Evolutionary conservation across 2,113 vertebrate genomes (phyloP), one percentile per base, ranked within the genome.

Genomic region (Epinephelus moara): DNA sequence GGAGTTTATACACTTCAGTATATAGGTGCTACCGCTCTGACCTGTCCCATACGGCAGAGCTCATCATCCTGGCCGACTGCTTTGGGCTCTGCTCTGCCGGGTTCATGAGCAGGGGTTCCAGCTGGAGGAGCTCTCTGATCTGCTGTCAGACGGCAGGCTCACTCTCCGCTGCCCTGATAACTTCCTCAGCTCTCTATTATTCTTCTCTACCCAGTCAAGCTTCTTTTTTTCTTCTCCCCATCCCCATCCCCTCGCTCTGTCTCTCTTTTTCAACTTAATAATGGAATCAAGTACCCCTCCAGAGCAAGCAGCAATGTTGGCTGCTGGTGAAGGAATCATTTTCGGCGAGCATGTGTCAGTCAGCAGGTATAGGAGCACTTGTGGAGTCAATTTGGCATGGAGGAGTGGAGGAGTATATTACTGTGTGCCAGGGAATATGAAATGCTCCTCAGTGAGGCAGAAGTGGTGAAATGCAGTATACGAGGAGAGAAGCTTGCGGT

Each of bases 331-430:
- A 91, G 89, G 91, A 91, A 92, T 93, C 89, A 91, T 93, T 93
- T 93, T 92, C 82, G 84, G 85, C 27, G 85, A 90, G 93, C 94
- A 90, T 85, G 86, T 94, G 92, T 94, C 94, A 94, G 90, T 94
- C 93, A 92, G 91, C 82, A 91, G 92, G 90, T 91, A 86, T 88
- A 91, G 89, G 85, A 93, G 89, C 90, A 91, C 94, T 94, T 93
- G 93, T 93, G 92, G 93, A 94, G 93, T 94, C 92, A 93, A 93
- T 95, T 94, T 94, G 93, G 92, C 92, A 93, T 89, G 86, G 91
- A 94, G 94, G 84, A 92, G 87, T 78, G 78, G 87, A 76, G 88
- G 42, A 45, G 85, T 91, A 88, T 91, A 90, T 91, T 91, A 90
- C 82, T 86, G 88, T 94, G 92, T 93, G 92, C 89, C 90, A 90